These are phyloP conservation scores for Lithophane semibrunnea DNA, from an alignment of 2,888 invertebrate genomes.

Conservation along the genomic window DNA sequence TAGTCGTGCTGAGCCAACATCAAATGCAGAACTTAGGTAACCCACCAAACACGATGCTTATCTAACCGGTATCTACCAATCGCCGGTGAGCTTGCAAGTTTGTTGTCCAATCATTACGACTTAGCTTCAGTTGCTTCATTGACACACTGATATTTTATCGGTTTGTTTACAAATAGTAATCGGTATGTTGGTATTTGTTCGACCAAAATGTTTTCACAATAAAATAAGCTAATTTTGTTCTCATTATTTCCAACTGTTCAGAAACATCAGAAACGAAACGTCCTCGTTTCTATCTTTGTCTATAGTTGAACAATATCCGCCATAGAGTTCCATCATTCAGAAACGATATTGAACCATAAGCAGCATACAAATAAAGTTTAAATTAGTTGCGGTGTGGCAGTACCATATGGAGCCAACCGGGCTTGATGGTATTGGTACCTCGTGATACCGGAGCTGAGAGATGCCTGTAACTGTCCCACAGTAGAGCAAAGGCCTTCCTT, in stretches of 20 bases:
- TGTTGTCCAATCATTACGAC: conserved; percentile 17
- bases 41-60: conserved; percentile 29
- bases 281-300: too few species aligned
- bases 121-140: conserved; percentile 9
- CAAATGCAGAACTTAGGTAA: conserved; percentile 85
- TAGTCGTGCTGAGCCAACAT: conserved; percentile 83
- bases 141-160: conserved; percentile 28
- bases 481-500: neutral
- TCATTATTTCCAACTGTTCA: neutral
- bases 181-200: neutral
- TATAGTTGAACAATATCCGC: too few species aligned
- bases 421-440: too few species aligned
- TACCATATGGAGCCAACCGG: too few species aligned
- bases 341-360: too few species aligned
- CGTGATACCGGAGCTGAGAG: too few species aligned
- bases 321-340: too few species aligned
- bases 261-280: neutral
- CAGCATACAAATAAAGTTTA: too few species aligned
- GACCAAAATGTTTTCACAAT: neutral
- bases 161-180: conserved; percentile 21
- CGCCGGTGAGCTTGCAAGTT: conserved; percentile 27
- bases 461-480: neutral
- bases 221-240: neutral
- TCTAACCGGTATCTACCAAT: conserved; percentile 31
- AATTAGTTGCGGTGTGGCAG: too few species aligned